Base-by-base conservation (phyloP, 2,888 invertebrate species). In the Ariolimax columbianus region DNA sequence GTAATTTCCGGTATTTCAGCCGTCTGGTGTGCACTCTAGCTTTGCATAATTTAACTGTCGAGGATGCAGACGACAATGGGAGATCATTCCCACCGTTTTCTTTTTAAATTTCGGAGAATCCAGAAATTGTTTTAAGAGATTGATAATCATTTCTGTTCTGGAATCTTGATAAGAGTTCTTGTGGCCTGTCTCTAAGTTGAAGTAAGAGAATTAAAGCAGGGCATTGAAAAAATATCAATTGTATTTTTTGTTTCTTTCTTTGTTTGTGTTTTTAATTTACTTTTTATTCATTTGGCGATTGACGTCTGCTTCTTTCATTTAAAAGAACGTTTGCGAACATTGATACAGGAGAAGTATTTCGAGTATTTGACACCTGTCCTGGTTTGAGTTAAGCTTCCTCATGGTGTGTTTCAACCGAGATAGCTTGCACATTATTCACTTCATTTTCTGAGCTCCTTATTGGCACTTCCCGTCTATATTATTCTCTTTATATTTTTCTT, bases 41-140 rank as follows among this genome's bases (percentile, higher is more conserved):
- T 75, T 75, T 75, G 75, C 75, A 75, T 75, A 75, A 75, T 75
- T 75, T 51, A 75, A 75, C 30, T 51, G 75, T 75, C 75, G 6
- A 33, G n/a, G 51, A 33, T 4, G 19, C 75, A 51, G 47, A 47
- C 51, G 30, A 3, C 23, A 51, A 51, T 75, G 47, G 23, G 75
- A 75, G 1, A 33, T 23, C 30, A 17, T 14, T 75, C 0, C 23
- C 26, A 40, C 3, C 23, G 4, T 36, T 55, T 59, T 38, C 59
- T 23, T 17, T 77, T 33, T 14, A 19, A 23, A 2, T 43, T 66
- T 33, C 36, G 33, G 19, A 26, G 19, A 68, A 68, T 68, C 68
- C 11, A 68, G 79, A 79, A 79, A 79, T 68, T 63, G 79, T 79
- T 79, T 79, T 33, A 66, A 79, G 33, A 79, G 79, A 79, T 79